Percentiles rank a stretch among this genome's conserved stretches.
Conservation (phyloP, 2,888 invertebrate species). For the Spilosoma lubricipeda region DNA sequence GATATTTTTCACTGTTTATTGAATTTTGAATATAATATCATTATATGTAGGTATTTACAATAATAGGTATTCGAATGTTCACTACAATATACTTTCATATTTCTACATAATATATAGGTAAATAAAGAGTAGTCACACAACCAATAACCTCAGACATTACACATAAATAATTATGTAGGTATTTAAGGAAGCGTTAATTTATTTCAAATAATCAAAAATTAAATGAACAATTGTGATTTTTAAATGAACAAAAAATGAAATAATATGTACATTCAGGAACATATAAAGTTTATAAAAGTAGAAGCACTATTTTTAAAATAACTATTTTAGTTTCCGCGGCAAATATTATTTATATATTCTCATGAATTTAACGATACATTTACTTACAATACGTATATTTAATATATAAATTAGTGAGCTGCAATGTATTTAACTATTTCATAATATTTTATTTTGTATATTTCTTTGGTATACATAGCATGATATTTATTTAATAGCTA, state of each 20-base stretch:
- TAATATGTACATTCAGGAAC: conserved; percentile 30
- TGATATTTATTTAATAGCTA: conserved; percentile 42
- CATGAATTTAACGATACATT: conserved; percentile 36
- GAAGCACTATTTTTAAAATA: conserved; percentile 46
- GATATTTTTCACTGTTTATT: conserved; percentile 73
- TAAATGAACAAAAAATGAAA: conserved; percentile 39
- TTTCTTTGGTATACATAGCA: conserved; percentile 78
- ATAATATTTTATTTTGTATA: conserved; percentile 36
- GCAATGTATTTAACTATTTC: conserved; percentile 35
- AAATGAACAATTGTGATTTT: conserved; percentile 12
- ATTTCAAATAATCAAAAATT: neutral
- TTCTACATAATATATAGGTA: conserved; percentile 57
- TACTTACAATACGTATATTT: conserved; percentile 32
- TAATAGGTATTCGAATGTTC: conserved; percentile 64
- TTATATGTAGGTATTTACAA: conserved; percentile 79
- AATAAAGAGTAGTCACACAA: conserved; percentile 75
- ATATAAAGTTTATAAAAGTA: conserved; percentile 52
- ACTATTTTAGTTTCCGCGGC: conserved; percentile 64
- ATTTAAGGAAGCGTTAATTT: conserved; percentile 29
- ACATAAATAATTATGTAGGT: conserved; percentile 32
- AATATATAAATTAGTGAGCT: conserved; percentile 40
- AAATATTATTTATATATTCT: conserved; percentile 53
- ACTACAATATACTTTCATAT: conserved; percentile 68
- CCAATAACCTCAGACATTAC: conserved; percentile 57
- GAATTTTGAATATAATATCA: conserved; percentile 77